Evolutionary conservation across 2,888 invertebrate species (phyloP), one percentile per base, ranked within the genome.

Genomic region (Galeruca laticollis): DNA sequence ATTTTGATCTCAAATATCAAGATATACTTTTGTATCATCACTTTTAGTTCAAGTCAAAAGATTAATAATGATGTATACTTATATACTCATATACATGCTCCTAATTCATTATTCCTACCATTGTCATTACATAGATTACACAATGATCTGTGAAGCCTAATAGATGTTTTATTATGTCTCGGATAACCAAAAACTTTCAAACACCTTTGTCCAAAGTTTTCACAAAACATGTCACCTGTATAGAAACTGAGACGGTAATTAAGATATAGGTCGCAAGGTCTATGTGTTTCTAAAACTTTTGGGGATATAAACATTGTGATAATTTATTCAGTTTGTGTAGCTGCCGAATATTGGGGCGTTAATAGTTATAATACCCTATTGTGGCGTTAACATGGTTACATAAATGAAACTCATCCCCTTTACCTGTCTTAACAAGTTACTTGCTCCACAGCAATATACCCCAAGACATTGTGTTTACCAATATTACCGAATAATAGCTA

Each of bases 181-280:
- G 26, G 26, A 26, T 26, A 26, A 2, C 13, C 13, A 37, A 37
- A 10, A 11, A 5, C 2, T 11, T 37, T 37, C 8, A 37, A 11
- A 6, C 37, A 10, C 37, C 37, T 9, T 11, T 37, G 8, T 18
- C 18, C 15, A 18, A 47, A 47, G 9, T 18, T 47, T 15, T 21
- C 21, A 13, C 26, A 26, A 52, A 52, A 21, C 26, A 13, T 21
- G 52, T 13, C 21, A 52, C 3, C 21, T 52, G 52, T 52, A 52
- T 52, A 26, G 26, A 11, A 13, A 52, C 52, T 52, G 21, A 26
- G 26, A n/a, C 52, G 5, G 21, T 52, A 52, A 52, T 52, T 21
- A 26, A 52, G 21, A 52, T 52, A n/a, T 6, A 21, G 20, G 52
- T 52, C 5, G 18, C 1, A 6, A 13, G n/a, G 43, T 43, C n/a